Percentiles rank a stretch among this genome's conserved stretches.
Conservation (phyloP, 2,113 vertebrate genomes). For the Psettodes erumei region DNA sequence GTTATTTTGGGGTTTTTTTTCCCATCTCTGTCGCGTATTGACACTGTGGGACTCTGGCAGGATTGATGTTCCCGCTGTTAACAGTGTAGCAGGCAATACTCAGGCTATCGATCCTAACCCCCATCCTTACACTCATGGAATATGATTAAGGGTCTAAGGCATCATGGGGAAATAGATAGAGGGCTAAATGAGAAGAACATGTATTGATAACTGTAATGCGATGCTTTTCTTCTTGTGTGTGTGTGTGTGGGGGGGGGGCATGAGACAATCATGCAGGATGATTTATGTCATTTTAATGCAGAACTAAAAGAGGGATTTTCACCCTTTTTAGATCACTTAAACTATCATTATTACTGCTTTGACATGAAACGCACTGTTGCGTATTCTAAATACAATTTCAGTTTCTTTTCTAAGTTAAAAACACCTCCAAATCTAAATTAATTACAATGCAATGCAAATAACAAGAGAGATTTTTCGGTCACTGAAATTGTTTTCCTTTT, state of each 20-base stretch:
- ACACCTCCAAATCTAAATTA: background rate
- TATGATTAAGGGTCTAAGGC: constrained; percentile 58
- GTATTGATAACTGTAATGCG: constrained; percentile 48
- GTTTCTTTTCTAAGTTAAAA: constrained; percentile 15
- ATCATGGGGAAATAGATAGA: constrained; percentile 56
- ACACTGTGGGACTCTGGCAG: constrained; percentile 52
- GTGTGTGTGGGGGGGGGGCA: background rate
- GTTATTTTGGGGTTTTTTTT: constrained; percentile 18
- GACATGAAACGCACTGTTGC: constrained; percentile 10
- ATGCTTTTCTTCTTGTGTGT: constrained; percentile 33
- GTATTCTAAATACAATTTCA: constrained; percentile 24
- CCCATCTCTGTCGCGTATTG: constrained; percentile 67
- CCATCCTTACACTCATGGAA: constrained; percentile 46
- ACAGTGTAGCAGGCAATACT: constrained; percentile 68
- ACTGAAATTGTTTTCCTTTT: background rate
- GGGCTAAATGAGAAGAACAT: constrained; percentile 52
- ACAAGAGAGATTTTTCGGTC: background rate
- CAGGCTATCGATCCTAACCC: constrained; percentile 68
- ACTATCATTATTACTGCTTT: background rate
- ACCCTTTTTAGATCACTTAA: constrained; percentile 26
- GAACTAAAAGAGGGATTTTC: constrained; percentile 24
- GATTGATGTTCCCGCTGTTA: constrained; percentile 72
- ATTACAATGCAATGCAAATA: background rate
- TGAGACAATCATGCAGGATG: constrained; percentile 17
- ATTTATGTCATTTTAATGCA: constrained; percentile 44